Conservation (phyloP, 2,888 invertebrate genomes). For the Habrosyne pyritoides region DNA sequence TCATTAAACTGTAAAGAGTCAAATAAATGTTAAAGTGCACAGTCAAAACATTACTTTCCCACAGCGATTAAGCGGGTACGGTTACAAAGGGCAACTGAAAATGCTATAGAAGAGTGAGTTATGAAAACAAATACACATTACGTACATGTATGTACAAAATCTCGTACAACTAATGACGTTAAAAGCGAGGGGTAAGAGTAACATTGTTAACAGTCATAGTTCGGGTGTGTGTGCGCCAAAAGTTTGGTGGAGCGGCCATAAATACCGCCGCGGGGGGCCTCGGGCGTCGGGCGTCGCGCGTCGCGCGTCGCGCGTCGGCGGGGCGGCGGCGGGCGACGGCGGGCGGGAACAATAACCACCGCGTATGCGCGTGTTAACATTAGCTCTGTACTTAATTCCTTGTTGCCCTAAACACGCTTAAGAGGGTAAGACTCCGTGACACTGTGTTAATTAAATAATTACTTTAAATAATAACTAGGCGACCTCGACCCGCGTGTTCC, state of each 20-base stretch:
- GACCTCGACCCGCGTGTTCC: conserved; percentile 26
- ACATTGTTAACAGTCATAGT: conserved; percentile 80
- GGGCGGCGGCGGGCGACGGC: conserved; percentile 66
- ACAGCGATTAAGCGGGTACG: conserved; percentile 70
- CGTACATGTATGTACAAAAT: conserved; percentile 68
- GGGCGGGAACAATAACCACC: conserved; percentile 65
- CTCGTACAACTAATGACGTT: conserved; percentile 80
- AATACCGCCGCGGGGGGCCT: conserved; percentile 76
- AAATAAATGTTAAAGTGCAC: conserved; percentile 46
- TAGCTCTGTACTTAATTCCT: conserved; percentile 79
- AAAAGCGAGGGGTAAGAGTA: conserved; percentile 79
- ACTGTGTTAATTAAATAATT: conserved; percentile 82
- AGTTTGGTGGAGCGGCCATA: conserved; percentile 74
- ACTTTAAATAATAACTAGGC: conserved; percentile 79
- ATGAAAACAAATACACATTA: conserved; percentile 81
- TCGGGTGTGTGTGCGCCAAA: conserved; percentile 77
- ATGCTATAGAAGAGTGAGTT: conserved; percentile 65
- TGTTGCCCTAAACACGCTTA: conserved; percentile 79
- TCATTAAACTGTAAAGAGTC: conserved; percentile 56
- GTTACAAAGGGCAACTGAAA: conserved; percentile 65
- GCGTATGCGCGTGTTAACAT: conserved; percentile 80
- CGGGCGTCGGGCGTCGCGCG: conserved; percentile 34
- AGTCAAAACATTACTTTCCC: conserved; percentile 72
- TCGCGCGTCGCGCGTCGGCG: conserved; percentile 55
- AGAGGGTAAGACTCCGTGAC: conserved; percentile 78